phyloP scores from a whole-genome alignment of 2,797 vertebrate genomes.

The Rhynchotus rufescens region DNA sequence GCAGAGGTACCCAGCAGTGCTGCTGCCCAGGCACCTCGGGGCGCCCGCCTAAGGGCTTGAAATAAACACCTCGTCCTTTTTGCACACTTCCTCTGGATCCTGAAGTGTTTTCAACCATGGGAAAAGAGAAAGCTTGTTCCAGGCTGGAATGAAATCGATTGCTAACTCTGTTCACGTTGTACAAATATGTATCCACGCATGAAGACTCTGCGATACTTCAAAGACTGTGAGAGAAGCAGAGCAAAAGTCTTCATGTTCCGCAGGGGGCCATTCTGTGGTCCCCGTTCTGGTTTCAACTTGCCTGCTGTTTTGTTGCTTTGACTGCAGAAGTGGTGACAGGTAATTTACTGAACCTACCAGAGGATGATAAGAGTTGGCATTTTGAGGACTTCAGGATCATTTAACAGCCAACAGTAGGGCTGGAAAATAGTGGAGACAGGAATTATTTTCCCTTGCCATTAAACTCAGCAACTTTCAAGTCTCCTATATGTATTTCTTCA shows the following conservation, averaged over 20 bases:
- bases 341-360: background rate
- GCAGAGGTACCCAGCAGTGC: background rate
- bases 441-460: background rate
- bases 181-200: background rate
- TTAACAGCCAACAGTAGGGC: background rate
- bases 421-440: background rate
- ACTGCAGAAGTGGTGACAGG: background rate
- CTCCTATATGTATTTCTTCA: background rate
- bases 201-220: background rate
- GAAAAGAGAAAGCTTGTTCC: slow-evolving; percentile 4
- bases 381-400: background rate
- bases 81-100: slow-evolving; percentile 17
- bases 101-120: slow-evolving; percentile 18
- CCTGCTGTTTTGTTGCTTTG: background rate
- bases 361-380: background rate
- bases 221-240: background rate
- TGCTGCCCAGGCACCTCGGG: background rate
- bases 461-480: background rate
- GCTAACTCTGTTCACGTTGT: background rate
- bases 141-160: slow-evolving; percentile 26
- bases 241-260: background rate
- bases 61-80: background rate
- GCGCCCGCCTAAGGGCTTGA: background rate
- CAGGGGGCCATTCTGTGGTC: background rate
- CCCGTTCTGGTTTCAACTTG: background rate